phyloP scores from a whole-genome alignment of 2,113 vertebrate species.

The Triplophysa siluroides region DNA sequence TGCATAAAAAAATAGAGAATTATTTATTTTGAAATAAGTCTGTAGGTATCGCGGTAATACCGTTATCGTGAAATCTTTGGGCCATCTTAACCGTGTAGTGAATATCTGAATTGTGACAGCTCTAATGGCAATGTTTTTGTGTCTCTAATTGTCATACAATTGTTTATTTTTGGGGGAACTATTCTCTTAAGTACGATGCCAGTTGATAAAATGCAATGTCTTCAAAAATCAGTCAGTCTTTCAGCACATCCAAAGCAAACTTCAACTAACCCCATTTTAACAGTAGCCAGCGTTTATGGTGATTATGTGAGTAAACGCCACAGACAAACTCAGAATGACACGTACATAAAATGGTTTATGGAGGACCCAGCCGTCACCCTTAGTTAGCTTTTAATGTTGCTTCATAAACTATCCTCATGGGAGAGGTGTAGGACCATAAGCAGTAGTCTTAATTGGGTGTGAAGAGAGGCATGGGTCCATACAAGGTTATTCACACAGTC shows the following conservation, averaged over 20 bases:
- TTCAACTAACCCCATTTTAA: constrained; percentile 25
- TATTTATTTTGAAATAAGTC: no score
- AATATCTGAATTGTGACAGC: no score
- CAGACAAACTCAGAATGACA: constrained; percentile 28
- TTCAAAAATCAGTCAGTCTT: neutral
- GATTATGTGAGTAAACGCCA: constrained; percentile 5
- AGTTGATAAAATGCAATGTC: neutral
- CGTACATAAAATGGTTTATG: constrained; percentile 31
- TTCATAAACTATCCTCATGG: constrained; percentile 81
- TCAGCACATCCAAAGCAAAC: constrained; percentile 44
- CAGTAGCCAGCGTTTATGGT: constrained; percentile 32
- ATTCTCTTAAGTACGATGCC: neutral
- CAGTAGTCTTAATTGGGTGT: constrained; percentile 82
- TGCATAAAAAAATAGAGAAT: no score
- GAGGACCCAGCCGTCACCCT: constrained; percentile 55
- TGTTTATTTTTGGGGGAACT: no score
- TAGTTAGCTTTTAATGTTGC: constrained; percentile 79
- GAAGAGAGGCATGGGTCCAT: constrained; percentile 79
- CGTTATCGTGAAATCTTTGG: no score
- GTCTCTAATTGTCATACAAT: no score
- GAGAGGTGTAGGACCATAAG: constrained; percentile 78
- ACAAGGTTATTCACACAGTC: constrained; percentile 86
- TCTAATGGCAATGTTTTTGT: no score
- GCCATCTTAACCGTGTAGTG: no score
- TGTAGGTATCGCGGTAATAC: no score